Evolutionary conservation across 2,888 invertebrate genomes (phyloP), one percentile per base, ranked within the genome.

Genomic region (Anthophora plumipes): DNA sequence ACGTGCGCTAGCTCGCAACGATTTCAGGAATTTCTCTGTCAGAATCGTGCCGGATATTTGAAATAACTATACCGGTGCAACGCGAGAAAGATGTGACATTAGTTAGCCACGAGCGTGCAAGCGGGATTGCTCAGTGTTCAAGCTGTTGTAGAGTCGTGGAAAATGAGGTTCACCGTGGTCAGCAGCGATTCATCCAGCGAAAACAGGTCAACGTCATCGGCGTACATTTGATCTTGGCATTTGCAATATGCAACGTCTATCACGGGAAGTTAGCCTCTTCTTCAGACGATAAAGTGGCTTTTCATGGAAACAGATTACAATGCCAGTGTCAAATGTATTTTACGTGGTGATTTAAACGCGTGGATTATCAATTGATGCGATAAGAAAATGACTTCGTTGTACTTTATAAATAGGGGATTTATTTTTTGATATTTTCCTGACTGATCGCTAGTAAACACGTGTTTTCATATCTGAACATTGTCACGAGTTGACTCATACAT

Each of bases 151-250:
- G 48, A 50, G 11, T 43, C 12, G 25, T 41, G 48, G 55, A 52
- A 71, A 83, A 75, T 46, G 43, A 75, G 64, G 48, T 48, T 48
- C 76, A 57, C 68, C 25, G 39, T 50, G 75, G 76, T 71, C 70
- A 59, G 50, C 70, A 59, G 50, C 12, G 71, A 69, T 72, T 66
- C 74, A 81, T 82, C 72, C 41, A 79, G n/a, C 68, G 75, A 77
- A 85, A 85, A 82, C 75, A 48, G 79, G 83, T 83, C 82, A 73
- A 83, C 75, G 63, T 83, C 73, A 71, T 31, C 75, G 74, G 61
- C 48, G 66, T 46, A 41, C 77, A 74, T 77, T 78, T 74, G 72
- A 82, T 85, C 85, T 74, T 85, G 85, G 74, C 85, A 85, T 85
- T 85, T 85, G 63, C 69, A 76, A 59, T 46, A 46, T 61, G 54